Evolutionary conservation across 2,113 vertebrate species (phyloP), one percentile per base, ranked within the genome.

Genomic region (Pogonocichla stellata): DNA sequence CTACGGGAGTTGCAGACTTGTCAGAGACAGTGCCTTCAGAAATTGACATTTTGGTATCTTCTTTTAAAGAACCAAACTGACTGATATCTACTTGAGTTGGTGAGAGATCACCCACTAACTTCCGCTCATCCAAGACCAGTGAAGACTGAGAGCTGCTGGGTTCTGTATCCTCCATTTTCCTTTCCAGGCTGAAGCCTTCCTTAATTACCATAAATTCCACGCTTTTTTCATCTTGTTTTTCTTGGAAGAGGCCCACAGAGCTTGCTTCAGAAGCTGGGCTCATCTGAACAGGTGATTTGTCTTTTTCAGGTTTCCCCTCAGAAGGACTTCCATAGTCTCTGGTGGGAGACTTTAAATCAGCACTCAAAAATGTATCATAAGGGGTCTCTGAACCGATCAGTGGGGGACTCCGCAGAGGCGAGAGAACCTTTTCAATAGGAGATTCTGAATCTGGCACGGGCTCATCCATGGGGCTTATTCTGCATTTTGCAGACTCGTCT

Each of bases 11-110:
- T 54, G 97, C 99, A 80, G 99, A 99, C 88, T 99, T 99, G 94
- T 99, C 99, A 70, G 99, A 99, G 87, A 99, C 98, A 12, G 99
- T 99, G 34, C 99, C 99, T 97, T 99, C 99, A 62, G 99, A 99
- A 97, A 99, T 99, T 12, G 40, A 38, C 38, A 38, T 38, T 38
- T 99, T 99, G 29, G 98, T 99, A 26, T 99, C 99, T 91, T 99
- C 99, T 97, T 99, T 99, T 80, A 99, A 98, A 18, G 98, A 97
- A 42, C 98, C 96, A 17, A 98, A 98, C 80, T 97, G 98, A 90
- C 97, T 97, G 60, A 96, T 97, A 81, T 99, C 99, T 86, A 98
- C 92, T 84, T 98, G 98, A 72, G 98, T 98, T 2, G 98, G 98
- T 92, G 98, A 98, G 40, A 98, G 92, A 88, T 98, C 98, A 84